Conservation (phyloP, 2,888 invertebrate species). For the Pardosa pseudoannulata region DNA sequence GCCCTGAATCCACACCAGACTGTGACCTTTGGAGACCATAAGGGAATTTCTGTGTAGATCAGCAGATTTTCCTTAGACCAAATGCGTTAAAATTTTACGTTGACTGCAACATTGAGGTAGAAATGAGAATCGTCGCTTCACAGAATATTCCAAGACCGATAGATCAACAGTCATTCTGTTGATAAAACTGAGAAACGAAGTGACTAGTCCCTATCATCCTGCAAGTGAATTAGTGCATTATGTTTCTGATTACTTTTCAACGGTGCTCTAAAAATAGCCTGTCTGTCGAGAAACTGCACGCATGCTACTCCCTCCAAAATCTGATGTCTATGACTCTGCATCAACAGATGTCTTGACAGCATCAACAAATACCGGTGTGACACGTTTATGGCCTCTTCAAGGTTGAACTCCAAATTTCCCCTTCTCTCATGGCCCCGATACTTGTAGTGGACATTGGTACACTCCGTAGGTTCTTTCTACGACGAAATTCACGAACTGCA, state of each 20-base stretch:
- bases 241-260: background rate
- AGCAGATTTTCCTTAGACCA: too few species aligned
- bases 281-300: background rate
- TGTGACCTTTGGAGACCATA: too few species aligned
- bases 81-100: too few species aligned
- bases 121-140: too few species aligned
- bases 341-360: background rate
- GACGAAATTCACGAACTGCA: too few species aligned
- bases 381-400: slow-evolving; percentile 8
- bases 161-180: too few species aligned
- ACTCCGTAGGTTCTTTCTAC: background rate
- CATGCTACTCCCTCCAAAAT: background rate
- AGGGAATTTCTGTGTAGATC: too few species aligned
- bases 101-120: too few species aligned
- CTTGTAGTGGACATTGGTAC: background rate
- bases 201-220: too few species aligned
- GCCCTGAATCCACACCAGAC: too few species aligned
- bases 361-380: slow-evolving; percentile 11
- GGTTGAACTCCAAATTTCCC: background rate
- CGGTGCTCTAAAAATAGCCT: background rate
- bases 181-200: too few species aligned
- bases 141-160: too few species aligned
- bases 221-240: background rate
- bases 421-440: background rate
- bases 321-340: background rate